Percentiles rank a stretch among this genome's conserved stretches.
phyloP scores from a whole-genome alignment of 2,797 vertebrate genomes.

The Liparis tanakae region DNA sequence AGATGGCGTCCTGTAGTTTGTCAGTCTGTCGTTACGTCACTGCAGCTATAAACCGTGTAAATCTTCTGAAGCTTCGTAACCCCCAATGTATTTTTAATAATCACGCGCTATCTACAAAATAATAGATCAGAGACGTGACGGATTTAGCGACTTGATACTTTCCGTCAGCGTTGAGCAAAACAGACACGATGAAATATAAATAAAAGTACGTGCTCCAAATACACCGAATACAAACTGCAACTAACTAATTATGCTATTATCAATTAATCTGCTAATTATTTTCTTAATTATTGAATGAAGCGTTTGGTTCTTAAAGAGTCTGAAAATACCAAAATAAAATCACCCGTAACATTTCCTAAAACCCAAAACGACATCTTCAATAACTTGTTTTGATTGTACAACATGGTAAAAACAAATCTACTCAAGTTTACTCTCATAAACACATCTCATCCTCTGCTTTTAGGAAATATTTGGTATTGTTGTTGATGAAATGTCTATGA shows the following conservation, averaged over 20 bases:
- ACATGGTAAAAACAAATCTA: neutral
- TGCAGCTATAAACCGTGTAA: constrained; percentile 39
- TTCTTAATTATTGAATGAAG: neutral
- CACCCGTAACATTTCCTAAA: neutral
- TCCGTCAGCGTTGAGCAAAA: neutral
- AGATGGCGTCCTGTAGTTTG: constrained; percentile 26
- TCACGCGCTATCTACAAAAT: neutral
- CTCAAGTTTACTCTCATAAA: neutral
- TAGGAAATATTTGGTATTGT: neutral
- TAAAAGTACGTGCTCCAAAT: neutral
- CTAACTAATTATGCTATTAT: neutral
- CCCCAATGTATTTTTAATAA: constrained; percentile 13
- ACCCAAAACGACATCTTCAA: neutral
- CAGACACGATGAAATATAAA: neutral
- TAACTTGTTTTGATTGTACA: neutral
- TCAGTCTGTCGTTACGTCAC: constrained; percentile 30
- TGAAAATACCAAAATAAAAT: neutral
- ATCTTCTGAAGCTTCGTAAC: constrained; percentile 21
- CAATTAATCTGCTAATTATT: neutral
- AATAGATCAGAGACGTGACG: neutral
- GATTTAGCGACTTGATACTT: neutral
- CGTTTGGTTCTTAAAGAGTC: neutral
- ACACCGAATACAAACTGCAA: neutral
- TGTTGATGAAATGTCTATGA: neutral
- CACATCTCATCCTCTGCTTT: neutral